Percentiles rank a stretch among this genome's conserved stretches.
Evolutionary conservation across 2,797 vertebrate species (phyloP).

Genomic region (Alcedo atthis): DNA sequence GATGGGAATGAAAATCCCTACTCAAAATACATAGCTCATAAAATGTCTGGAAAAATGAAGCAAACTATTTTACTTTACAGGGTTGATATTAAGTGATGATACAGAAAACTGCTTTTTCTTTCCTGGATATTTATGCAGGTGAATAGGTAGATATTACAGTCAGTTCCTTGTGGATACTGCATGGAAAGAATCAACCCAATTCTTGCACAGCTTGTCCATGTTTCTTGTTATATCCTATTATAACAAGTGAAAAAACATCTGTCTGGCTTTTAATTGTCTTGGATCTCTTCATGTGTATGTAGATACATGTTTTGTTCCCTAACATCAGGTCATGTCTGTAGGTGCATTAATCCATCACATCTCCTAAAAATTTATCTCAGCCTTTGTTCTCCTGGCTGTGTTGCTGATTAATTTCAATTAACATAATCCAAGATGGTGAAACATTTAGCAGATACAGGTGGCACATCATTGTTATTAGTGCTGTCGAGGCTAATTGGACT

Average conservation of each 20-base stretch:
- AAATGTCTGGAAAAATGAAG: background rate
- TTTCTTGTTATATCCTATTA: background rate
- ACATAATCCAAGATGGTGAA: background rate
- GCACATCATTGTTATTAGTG: slow-evolving; percentile 4
- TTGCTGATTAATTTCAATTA: slow-evolving; percentile 51
- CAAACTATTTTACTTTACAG: background rate
- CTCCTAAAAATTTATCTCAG: background rate
- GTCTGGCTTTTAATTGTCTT: background rate
- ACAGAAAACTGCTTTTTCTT: background rate
- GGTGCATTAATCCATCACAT: background rate
- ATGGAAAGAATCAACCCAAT: background rate
- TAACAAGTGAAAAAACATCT: background rate
- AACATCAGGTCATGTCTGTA: background rate
- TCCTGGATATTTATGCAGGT: background rate
- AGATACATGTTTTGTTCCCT: background rate
- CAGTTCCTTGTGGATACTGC: background rate
- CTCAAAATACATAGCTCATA: background rate
- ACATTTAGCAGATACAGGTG: background rate
- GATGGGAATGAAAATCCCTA: background rate
- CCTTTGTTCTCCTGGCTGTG: background rate
- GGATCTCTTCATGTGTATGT: background rate
- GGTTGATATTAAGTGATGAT: background rate
- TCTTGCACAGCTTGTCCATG: background rate
- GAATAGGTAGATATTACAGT: background rate
- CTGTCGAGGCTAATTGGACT: background rate